phyloP scores from a whole-genome alignment of 2,113 vertebrate genomes.

The Ahaetulla prasina region DNA sequence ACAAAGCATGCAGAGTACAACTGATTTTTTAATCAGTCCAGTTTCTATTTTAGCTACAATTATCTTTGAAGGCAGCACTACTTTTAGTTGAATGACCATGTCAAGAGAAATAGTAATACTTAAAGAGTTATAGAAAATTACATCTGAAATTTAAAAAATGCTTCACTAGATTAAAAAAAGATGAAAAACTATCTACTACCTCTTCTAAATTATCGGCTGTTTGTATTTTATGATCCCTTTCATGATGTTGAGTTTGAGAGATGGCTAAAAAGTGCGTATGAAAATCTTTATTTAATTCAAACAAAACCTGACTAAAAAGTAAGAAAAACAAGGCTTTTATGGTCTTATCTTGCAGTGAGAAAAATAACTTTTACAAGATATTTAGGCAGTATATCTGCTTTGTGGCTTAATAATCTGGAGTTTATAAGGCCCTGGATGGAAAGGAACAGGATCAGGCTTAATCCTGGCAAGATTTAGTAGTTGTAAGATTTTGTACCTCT shows the following conservation, averaged over 20 bases:
- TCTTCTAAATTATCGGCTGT: constrained; percentile 25
- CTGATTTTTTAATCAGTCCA: accelerated
- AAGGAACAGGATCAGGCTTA: not conserved
- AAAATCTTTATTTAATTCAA: not conserved
- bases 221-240: constrained; percentile 31
- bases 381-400: constrained; percentile 7
- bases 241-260: constrained; percentile 31
- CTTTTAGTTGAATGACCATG: not conserved
- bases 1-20: not conserved
- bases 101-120: constrained; percentile 1
- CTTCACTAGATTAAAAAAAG: constrained; percentile 39
- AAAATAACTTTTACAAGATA: not conserved
- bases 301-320: not conserved
- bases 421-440: not conserved
- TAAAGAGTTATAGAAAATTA: constrained; percentile 41
- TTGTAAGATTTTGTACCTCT: not conserved
- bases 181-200: constrained; percentile 28
- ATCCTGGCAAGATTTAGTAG: not conserved
- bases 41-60: not conserved
- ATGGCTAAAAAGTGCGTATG: constrained; percentile 23
- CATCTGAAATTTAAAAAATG: constrained; percentile 37
- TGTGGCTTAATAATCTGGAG: not conserved
- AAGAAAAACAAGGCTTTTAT: not conserved
- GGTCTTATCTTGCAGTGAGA: not conserved
- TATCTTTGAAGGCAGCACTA: not conserved